A percentile compares a stretch with the other conserved stretches of the same genome.
phyloP scores from a whole-genome alignment of 2,888 invertebrate species.

The Hemithea aestivaria region DNA sequence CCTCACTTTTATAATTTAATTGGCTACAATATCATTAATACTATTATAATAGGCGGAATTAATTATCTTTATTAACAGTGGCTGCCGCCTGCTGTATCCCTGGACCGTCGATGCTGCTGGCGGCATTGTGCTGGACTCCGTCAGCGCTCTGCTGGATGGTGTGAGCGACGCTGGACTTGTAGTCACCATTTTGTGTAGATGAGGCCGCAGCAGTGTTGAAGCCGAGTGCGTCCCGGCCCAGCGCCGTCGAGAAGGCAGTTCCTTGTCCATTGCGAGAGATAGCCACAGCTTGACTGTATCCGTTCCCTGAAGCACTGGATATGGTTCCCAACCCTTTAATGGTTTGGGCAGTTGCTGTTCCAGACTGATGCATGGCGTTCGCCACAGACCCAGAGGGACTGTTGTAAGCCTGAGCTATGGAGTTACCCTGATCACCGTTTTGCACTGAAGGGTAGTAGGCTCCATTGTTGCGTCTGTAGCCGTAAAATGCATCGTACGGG shows the following conservation, averaged over 20 bases:
- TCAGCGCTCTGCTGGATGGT: conserved; percentile 46
- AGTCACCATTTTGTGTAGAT: conserved; percentile 49
- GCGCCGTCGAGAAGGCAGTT: conserved; percentile 47
- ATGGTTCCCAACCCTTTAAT: conserved; percentile 37
- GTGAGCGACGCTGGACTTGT: conserved; percentile 52
- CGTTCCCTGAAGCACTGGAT: conserved; percentile 32
- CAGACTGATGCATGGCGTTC: conserved; percentile 38
- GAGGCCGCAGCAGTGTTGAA: conserved; percentile 48
- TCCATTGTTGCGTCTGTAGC: conserved; percentile 33
- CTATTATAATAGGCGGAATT: conserved; percentile 23
- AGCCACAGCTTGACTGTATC: conserved; percentile 26
- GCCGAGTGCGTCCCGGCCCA: conserved; percentile 35
- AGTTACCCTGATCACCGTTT: conserved; percentile 49
- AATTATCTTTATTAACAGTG: neutral
- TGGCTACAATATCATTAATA: too few relatives aligned
- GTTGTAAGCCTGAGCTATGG: conserved; percentile 45
- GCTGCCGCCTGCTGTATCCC: conserved; percentile 52
- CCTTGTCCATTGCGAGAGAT: conserved; percentile 36
- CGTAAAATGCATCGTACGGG: conserved; percentile 30
- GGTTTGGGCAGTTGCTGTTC: conserved; percentile 16
- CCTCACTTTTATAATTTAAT: conserved; percentile 18
- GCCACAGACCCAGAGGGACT: conserved; percentile 46
- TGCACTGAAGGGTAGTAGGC: conserved; percentile 45
- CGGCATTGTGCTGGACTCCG: conserved; percentile 47
- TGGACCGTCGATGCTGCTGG: conserved; percentile 53